These are phyloP conservation scores for Hypselothyrea guttata DNA, from an alignment of 2,888 invertebrate genomes.

Conservation along the genomic window DNA sequence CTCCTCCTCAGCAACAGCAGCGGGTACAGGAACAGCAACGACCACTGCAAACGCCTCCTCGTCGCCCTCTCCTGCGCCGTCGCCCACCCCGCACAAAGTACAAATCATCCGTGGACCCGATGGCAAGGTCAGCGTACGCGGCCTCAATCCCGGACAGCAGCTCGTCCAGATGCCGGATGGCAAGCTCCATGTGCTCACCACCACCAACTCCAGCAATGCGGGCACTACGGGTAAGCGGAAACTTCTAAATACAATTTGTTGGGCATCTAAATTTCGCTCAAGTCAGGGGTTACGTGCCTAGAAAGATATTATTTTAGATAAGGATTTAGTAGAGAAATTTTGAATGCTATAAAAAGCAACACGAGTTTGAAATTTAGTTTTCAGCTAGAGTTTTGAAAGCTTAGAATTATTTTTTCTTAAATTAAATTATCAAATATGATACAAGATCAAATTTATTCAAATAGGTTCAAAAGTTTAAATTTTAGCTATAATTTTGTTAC, in stretches of 20 bases:
- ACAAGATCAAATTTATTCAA: no score
- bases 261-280: neutral
- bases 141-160: constrained; percentile 95
- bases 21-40: constrained; percentile 84
- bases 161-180: constrained; percentile 96
- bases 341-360: no score
- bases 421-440: no score
- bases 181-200: constrained; percentile 90
- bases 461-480: no score
- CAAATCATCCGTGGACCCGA: constrained; percentile 95
- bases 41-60: constrained; percentile 59
- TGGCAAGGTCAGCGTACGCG: constrained; percentile 95
- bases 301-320: no score
- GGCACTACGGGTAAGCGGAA: constrained; percentile 52
- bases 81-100: constrained; percentile 88
- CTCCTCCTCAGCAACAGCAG: constrained; percentile 1
- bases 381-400: no score
- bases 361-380: no score
- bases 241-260: neutral
- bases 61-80: constrained; percentile 82
- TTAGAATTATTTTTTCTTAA: no score
- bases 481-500: no score
- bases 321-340: no score
- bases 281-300: no score
- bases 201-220: constrained; percentile 65